A percentile compares a stretch with the other conserved stretches of the same genome.
Conservation (phyloP, 2,797 vertebrate species). For the Pipistrellus pipistrellus region DNA sequence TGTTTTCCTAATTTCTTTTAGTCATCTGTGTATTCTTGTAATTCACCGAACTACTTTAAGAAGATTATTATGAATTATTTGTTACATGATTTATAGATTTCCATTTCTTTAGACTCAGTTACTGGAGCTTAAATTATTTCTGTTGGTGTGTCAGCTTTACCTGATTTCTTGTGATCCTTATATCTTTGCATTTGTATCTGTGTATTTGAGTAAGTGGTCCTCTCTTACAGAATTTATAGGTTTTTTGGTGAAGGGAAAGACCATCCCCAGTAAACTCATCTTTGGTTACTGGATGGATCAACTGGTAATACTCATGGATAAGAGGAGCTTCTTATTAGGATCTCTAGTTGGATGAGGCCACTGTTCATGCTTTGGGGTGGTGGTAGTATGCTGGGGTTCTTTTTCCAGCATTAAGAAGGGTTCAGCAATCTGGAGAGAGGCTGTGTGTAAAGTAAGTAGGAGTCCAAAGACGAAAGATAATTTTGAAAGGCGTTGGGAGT, state of each 20-base stretch:
- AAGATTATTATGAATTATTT: background rate
- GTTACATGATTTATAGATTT: background rate
- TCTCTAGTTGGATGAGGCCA: background rate
- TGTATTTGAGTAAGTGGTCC: background rate
- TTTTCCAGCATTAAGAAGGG: too few species aligned
- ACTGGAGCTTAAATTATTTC: background rate
- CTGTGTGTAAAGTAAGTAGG: too few species aligned
- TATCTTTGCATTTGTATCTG: background rate
- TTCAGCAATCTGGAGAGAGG: too few species aligned
- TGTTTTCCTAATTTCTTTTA: background rate
- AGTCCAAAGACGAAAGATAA: too few species aligned
- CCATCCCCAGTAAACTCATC: background rate
- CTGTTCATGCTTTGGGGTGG: background rate
- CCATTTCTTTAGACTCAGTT: background rate
- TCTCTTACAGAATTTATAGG: background rate
- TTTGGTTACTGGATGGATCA: background rate
- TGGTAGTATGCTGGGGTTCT: background rate
- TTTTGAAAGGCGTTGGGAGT: too few species aligned
- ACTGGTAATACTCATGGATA: background rate
- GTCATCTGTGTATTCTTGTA: background rate
- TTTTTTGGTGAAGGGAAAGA: background rate
- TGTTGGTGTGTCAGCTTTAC: background rate
- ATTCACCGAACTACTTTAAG: background rate
- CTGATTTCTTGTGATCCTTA: background rate
- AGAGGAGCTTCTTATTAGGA: too few species aligned